These are phyloP conservation scores for Trachelus iudaicus DNA, from an alignment of 2,888 invertebrate species.

Conservation along the genomic window DNA sequence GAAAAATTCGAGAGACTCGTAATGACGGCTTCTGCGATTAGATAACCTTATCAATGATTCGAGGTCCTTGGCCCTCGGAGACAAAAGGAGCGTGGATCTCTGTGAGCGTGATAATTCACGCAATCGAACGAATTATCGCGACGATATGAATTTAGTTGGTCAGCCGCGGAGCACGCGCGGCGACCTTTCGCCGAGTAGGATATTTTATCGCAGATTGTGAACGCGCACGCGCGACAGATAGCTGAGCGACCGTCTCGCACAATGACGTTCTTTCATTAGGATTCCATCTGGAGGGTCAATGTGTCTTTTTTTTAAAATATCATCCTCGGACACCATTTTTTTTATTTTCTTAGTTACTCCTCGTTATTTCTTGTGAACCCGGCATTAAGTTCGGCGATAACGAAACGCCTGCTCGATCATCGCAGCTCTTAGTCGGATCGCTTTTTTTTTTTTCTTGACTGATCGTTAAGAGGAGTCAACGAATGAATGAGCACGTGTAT, in stretches of 20 bases:
- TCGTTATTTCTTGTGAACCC: constrained; percentile 22
- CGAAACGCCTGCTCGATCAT: not conserved
- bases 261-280: constrained; percentile 38
- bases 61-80: not conserved
- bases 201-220: no score
- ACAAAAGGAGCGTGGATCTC: not conserved
- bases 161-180: not conserved
- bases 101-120: not conserved
- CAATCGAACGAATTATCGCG: not conserved
- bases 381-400: constrained; percentile 25
- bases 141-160: not conserved
- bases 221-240: not conserved
- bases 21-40: no score
- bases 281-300: constrained; percentile 29
- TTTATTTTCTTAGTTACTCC: no score
- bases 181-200: not conserved
- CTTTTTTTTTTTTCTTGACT: no score
- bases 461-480: no score
- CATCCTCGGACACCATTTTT: no score
- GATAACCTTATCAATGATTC: no score
- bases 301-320: not conserved
- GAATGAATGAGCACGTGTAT: no score
- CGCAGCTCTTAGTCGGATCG: no score
- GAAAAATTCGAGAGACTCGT: no score
- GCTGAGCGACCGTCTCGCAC: constrained; percentile 14